Percentiles rank a stretch among this genome's conserved stretches.
These are phyloP conservation scores for Diorhabda sublineata DNA, from an alignment of 1,140 invertebrate genomes.

Conservation along the genomic window DNA sequence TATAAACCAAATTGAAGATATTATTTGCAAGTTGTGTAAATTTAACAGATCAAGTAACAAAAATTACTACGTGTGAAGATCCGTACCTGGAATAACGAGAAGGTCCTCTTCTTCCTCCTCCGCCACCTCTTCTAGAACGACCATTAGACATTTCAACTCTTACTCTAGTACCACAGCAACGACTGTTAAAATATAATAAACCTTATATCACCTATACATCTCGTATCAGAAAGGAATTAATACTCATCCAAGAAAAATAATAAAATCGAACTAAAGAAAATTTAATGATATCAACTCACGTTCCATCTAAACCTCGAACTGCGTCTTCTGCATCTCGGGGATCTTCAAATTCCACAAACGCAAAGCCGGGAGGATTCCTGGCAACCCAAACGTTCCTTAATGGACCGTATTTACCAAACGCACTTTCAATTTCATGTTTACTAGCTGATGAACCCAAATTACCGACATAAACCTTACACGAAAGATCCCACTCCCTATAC, in stretches of 20 bases:
- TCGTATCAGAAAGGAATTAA: not conserved
- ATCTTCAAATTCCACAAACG: constrained; percentile 98
- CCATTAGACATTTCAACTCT: constrained; percentile 86
- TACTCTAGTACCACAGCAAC: constrained; percentile 78
- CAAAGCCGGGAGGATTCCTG: constrained; percentile 89
- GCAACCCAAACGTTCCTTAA: constrained; percentile 97
- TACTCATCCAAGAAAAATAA: no score
- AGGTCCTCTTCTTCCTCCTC: constrained; percentile 50
- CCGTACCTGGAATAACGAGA: constrained; percentile 54
- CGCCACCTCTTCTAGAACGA: constrained; percentile 67
- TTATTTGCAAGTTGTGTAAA: not conserved
- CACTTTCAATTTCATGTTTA: constrained; percentile 86
- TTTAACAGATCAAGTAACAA: not conserved
- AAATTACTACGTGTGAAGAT: constrained; percentile 13
- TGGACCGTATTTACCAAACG: constrained; percentile 92
- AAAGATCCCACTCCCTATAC: constrained; percentile 87
- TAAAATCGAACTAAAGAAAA: no score
- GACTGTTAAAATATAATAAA: constrained; percentile 48
- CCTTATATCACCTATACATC: not conserved
- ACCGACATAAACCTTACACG: constrained; percentile 99
- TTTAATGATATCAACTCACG: constrained; percentile 57
- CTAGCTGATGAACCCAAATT: constrained; percentile 89
- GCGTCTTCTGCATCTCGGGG: constrained; percentile 95
- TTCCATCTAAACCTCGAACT: constrained; percentile 91
- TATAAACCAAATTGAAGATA: not conserved